Conservation (phyloP, 1,140 invertebrate species). For the Diploscapter pachys region DNA sequence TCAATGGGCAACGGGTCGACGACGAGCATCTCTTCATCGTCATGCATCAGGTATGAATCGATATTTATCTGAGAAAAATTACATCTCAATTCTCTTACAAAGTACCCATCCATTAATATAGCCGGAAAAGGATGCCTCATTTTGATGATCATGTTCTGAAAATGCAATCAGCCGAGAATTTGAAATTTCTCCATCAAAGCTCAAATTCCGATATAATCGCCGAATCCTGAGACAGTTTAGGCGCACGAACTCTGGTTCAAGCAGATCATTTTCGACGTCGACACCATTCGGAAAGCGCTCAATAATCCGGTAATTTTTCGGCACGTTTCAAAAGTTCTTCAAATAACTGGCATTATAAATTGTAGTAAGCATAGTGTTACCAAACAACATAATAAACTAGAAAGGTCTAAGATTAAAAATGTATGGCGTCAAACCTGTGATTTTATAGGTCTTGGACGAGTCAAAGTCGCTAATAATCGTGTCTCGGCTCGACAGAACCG, state of each 20-base stretch:
- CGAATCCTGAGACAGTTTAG: too few species aligned
- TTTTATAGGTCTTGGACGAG: slow-evolving; percentile 74
- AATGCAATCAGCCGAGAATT: background rate
- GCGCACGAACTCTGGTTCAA: slow-evolving; percentile 99
- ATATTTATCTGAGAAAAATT: background rate
- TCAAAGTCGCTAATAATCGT: slow-evolving; percentile 85
- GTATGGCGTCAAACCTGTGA: too few species aligned
- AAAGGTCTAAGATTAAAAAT: background rate
- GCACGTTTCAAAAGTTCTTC: too few species aligned
- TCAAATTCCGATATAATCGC: too few species aligned
- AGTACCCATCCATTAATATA: background rate
- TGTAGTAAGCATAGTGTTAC: too few species aligned
- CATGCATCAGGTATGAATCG: slow-evolving; percentile 55
- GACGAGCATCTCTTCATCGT: slow-evolving; percentile 75
- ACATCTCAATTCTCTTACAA: background rate
- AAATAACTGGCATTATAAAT: too few species aligned
- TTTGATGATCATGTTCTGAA: background rate
- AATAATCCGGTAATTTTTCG: slow-evolving; percentile 65
- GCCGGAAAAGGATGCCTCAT: background rate
- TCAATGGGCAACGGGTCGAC: slow-evolving; percentile 73
- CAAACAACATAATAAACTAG: too few species aligned
- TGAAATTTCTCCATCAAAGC: background rate
- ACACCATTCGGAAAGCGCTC: slow-evolving; percentile 81
- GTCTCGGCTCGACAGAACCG: slow-evolving; percentile 83
- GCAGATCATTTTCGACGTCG: slow-evolving; percentile 93